phyloP scores from a whole-genome alignment of 1,140 invertebrate species.

The Penaeus japonicus region DNA sequence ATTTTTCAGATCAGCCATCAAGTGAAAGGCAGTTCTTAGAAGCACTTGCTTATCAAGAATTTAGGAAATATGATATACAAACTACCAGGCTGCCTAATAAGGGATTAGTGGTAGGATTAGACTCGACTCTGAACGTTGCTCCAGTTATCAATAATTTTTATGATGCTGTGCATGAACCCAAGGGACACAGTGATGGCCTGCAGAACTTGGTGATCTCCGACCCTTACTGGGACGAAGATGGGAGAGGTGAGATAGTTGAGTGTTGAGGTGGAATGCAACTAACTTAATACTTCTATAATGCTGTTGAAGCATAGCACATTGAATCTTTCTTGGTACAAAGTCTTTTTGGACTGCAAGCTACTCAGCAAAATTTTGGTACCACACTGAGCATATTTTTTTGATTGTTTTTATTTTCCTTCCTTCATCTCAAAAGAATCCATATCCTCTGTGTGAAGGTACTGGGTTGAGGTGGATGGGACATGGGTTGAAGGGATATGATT shows the following conservation, averaged over 20 bases:
- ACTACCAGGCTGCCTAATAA: not conserved
- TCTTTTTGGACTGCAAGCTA: too few species aligned
- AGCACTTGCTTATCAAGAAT: constrained; percentile 34
- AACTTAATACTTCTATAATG: too few species aligned
- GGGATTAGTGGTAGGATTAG: constrained; percentile 18
- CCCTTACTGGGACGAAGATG: constrained; percentile 43
- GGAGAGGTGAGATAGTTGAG: not conserved
- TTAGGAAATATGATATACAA: constrained; percentile 20
- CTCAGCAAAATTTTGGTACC: too few species aligned
- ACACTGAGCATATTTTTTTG: too few species aligned
- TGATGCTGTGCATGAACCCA: constrained; percentile 33
- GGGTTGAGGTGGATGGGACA: too few species aligned
- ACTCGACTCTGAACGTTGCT: constrained; percentile 32
- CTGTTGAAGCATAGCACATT: too few species aligned
- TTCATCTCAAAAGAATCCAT: too few species aligned
- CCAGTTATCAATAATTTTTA: constrained; percentile 42
- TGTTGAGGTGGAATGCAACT: too few species aligned
- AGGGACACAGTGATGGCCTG: not conserved
- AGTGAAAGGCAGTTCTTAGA: constrained; percentile 27
- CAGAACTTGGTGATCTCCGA: constrained; percentile 38
- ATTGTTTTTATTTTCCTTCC: too few species aligned
- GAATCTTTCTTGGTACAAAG: too few species aligned
- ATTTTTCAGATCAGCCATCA: constrained; percentile 33
- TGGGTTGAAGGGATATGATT: too few species aligned
- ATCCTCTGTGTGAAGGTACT: too few species aligned